A percentile compares a stretch with the other conserved stretches of the same genome.
Conservation (phyloP, 2,888 invertebrate species). For the Eilema caniola region DNA sequence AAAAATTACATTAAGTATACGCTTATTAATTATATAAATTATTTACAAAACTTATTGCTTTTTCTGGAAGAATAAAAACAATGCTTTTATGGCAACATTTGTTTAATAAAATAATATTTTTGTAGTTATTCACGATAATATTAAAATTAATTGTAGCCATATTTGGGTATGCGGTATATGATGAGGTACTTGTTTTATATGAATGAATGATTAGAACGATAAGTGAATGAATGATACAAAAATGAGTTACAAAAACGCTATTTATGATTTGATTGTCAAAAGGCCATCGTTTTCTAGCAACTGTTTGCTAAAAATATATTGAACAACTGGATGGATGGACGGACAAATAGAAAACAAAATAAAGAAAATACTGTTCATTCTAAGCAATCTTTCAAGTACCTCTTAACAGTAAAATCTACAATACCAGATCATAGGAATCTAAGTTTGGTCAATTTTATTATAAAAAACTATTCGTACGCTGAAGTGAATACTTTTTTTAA, state of each 20-base stretch:
- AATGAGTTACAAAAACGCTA: neutral
- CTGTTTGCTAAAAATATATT: neutral
- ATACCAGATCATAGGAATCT: constrained; percentile 24
- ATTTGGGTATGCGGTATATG: neutral
- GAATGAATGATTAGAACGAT: constrained; percentile 18
- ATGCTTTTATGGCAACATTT: constrained; percentile 46
- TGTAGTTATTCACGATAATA: constrained; percentile 6
- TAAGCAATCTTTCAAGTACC: constrained; percentile 14
- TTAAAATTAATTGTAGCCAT: constrained; percentile 1
- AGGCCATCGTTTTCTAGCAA: neutral
- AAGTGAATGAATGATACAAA: constrained; percentile 12
- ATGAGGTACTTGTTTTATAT: constrained; percentile 21
- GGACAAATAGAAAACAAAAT: constrained; percentile 34
- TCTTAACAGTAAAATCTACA: constrained; percentile 12
- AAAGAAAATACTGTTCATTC: neutral
- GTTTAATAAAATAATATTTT: constrained; percentile 33
- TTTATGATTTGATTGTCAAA: neutral
- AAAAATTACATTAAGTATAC: constrained; percentile 24
- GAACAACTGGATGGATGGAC: constrained; percentile 32
- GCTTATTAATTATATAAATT: constrained; percentile 32
- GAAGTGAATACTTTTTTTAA: constrained; percentile 6
- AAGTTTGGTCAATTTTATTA: constrained; percentile 38
- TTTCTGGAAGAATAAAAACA: constrained; percentile 28
- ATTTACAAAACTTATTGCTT: constrained; percentile 50
- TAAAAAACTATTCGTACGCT: constrained; percentile 6